These are phyloP conservation scores for Crypturellus tataupa DNA, from an alignment of 2,797 vertebrate genomes.

Conservation along the genomic window DNA sequence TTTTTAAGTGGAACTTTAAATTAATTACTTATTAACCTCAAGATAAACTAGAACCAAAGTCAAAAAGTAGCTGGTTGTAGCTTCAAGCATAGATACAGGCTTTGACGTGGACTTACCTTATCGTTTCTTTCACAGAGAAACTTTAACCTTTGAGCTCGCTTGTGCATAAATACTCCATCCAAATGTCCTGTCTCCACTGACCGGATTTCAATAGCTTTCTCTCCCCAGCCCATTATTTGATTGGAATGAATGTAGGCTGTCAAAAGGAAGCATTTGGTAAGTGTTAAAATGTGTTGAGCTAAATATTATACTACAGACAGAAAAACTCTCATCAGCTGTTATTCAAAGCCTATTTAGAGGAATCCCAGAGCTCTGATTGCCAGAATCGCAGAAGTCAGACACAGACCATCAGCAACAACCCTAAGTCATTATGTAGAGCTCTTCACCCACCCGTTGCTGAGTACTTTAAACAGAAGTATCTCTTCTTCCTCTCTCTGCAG, in stretches of 20 bases:
- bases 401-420: not conserved
- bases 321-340: constrained; percentile 63
- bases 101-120: constrained; percentile 89
- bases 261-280: constrained; percentile 79
- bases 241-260: constrained; percentile 99
- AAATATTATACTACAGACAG: constrained; percentile 53
- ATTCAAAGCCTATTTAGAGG: constrained; percentile 62
- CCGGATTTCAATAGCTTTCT: constrained; percentile 99
- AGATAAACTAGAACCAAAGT: constrained; percentile 68
- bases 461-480: not conserved
- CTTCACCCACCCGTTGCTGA: not conserved
- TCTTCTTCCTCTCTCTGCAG: accelerated
- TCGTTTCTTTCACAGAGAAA: constrained; percentile 99
- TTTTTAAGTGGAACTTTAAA: constrained; percentile 5
- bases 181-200: constrained; percentile 99
- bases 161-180: constrained; percentile 99
- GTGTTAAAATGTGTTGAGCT: constrained; percentile 72
- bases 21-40: constrained; percentile 58
- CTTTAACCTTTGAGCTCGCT: constrained; percentile 98
- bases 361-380: constrained; percentile 50
- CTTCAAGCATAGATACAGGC: constrained; percentile 65
- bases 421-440: not conserved
- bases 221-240: constrained; percentile 99
- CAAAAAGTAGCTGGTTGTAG: constrained; percentile 70
- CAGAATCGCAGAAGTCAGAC: accelerated